These are phyloP conservation scores for Liodrosophila aerea DNA, from an alignment of 2,888 invertebrate genomes.

Conservation along the genomic window DNA sequence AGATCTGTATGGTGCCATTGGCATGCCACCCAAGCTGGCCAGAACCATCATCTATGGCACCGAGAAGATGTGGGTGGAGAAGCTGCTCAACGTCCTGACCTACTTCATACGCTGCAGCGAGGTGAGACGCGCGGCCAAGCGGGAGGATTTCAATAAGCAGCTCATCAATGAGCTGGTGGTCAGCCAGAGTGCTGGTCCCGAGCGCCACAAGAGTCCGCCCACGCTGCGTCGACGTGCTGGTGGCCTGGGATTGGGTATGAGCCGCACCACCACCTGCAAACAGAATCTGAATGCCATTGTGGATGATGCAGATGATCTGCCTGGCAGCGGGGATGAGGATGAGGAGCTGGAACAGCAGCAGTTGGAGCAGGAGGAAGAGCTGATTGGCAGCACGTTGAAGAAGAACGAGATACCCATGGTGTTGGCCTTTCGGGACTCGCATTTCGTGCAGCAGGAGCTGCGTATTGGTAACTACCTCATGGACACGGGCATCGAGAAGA, in stretches of 20 bases:
- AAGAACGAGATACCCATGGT: constrained; percentile 82
- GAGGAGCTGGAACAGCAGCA: constrained; percentile 16
- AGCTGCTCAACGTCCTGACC: constrained; percentile 89
- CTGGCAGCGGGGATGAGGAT: constrained; percentile 34
- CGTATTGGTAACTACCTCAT: constrained; percentile 81
- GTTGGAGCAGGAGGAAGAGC: constrained; percentile 42
- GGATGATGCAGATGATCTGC: constrained; percentile 37
- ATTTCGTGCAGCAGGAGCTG: constrained; percentile 82
- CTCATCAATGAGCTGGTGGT: constrained; percentile 68
- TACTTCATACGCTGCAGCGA: constrained; percentile 94
- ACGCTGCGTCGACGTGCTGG: constrained; percentile 23
- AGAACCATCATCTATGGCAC: constrained; percentile 91
- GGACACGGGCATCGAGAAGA: constrained; percentile 82
- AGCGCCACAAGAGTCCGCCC: constrained; percentile 59
- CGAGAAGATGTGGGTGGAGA: constrained; percentile 86
- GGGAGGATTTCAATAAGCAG: constrained; percentile 81
- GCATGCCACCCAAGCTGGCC: constrained; percentile 89
- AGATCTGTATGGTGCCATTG: constrained; percentile 93
- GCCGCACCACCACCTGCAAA: constrained; percentile 78
- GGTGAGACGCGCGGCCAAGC: constrained; percentile 84
- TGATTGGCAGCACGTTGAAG: constrained; percentile 66
- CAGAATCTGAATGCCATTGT: constrained; percentile 76
- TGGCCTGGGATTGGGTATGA: constrained; percentile 52
- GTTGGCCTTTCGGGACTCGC: constrained; percentile 80
- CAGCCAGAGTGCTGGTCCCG: constrained; percentile 56